Conservation (phyloP, 2,113 vertebrate genomes). For the Nothoprocta pentlandii region DNA sequence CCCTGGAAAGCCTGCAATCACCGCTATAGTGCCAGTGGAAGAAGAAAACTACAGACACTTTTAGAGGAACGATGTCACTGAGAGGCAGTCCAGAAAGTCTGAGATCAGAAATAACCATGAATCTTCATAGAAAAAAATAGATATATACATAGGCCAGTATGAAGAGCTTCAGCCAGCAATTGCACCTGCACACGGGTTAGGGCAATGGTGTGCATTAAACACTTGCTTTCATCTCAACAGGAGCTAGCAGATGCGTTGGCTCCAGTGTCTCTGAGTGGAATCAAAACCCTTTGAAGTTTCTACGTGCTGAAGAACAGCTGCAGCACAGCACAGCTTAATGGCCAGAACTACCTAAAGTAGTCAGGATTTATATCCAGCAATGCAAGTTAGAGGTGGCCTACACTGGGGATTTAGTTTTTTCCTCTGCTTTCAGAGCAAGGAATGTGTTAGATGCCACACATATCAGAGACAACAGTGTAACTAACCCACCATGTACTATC, state of each 20-base stretch:
- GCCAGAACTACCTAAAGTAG: background rate
- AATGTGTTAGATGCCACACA: background rate
- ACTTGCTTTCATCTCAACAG: background rate
- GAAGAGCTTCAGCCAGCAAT: conserved; percentile 16
- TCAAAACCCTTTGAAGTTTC: conserved; percentile 26
- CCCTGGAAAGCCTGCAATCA: background rate
- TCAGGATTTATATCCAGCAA: background rate
- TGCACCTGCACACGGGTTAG: conserved; percentile 6
- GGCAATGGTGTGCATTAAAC: background rate
- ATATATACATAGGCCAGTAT: background rate
- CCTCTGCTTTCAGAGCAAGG: background rate
- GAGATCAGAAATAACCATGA: background rate
- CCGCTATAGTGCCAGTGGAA: background rate
- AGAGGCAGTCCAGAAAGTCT: background rate
- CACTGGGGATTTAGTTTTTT: background rate
- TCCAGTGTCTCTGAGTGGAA: background rate
- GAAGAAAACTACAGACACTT: background rate
- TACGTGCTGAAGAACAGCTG: conserved; percentile 16
- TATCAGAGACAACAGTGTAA: background rate
- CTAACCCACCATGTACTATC: background rate
- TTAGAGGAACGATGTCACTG: background rate
- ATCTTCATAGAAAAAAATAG: background rate
- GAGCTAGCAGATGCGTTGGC: conserved; percentile 47
- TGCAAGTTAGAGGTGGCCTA: background rate
- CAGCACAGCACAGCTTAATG: background rate